phyloP scores from a whole-genome alignment of 2,113 vertebrate species.

The Platanista minor region DNA sequence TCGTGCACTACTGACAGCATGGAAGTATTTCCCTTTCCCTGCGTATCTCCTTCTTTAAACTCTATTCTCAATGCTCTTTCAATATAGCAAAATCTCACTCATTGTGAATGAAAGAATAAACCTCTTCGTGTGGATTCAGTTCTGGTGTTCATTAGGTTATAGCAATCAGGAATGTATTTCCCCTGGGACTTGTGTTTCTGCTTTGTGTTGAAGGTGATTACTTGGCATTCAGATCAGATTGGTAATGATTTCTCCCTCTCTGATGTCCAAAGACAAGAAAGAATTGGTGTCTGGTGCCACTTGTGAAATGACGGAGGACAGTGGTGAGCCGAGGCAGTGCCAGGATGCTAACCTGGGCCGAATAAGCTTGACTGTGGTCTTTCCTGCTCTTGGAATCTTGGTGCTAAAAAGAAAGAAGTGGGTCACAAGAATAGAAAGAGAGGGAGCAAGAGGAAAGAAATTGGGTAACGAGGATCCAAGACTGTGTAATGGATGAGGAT shows the following conservation, averaged over 20 bases:
- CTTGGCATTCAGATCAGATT: not conserved
- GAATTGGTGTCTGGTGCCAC: not conserved
- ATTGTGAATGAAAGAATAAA: not conserved
- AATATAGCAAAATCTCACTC: not conserved
- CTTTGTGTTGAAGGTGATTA: slow-evolving; percentile 22
- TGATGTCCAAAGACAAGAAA: slow-evolving; percentile 27
- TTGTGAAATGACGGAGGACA: not conserved
- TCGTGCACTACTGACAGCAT: slow-evolving; percentile 29
- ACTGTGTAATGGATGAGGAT: not conserved
- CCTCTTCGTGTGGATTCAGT: not conserved
- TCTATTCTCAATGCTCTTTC: not conserved
- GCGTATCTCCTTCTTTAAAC: not conserved
- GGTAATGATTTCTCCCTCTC: slow-evolving; percentile 7
- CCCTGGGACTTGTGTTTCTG: slow-evolving; percentile 16
- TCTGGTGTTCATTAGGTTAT: not conserved
- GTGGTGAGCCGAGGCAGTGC: not conserved
- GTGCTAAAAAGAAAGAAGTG: not conserved
- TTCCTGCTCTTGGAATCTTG: not conserved
- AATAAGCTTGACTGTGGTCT: not conserved
- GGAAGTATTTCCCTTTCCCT: slow-evolving; percentile 12
- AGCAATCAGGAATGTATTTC: not conserved
- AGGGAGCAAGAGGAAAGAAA: not conserved
- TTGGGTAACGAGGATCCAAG: not conserved
- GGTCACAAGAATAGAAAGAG: not conserved
- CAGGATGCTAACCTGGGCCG: not conserved